phyloP scores from a whole-genome alignment of 2,888 invertebrate species.

The Frankliniella fusca region DNA sequence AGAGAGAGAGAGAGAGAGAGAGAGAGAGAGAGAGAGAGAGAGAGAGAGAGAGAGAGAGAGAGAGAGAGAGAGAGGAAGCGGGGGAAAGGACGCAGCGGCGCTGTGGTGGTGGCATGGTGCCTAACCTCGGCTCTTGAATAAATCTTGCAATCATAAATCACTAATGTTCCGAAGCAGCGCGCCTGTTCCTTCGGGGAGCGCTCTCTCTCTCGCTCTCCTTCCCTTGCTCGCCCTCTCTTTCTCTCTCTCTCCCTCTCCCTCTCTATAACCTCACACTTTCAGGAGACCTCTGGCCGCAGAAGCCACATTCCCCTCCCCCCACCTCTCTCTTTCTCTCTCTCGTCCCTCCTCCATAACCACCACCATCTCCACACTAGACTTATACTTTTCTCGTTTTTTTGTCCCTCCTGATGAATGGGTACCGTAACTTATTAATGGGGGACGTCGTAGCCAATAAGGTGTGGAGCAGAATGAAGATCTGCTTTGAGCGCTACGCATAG shows the following conservation, averaged over 20 bases:
- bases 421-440: too few relatives aligned
- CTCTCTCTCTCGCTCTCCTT: background rate
- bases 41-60: background rate
- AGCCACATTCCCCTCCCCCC: background rate
- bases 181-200: constrained; percentile 1
- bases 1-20: background rate
- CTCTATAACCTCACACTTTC: background rate
- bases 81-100: background rate
- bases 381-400: background rate
- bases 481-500: too few relatives aligned
- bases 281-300: background rate
- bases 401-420: too few relatives aligned
- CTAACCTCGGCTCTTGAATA: constrained; percentile 10
- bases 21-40: background rate
- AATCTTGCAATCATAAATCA: constrained; percentile 21
- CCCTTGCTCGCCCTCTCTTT: background rate
- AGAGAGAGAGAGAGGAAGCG: background rate
- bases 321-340: too few relatives aligned
- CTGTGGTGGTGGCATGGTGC: background rate
- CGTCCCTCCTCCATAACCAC: background rate
- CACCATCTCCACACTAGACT: background rate
- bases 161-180: constrained; percentile 17
- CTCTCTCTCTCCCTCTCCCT: background rate
- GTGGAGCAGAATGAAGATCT: too few relatives aligned
- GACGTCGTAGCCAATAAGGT: too few relatives aligned